These are phyloP conservation scores for Dendronephthya gigantea DNA, from an alignment of 64 coral and sea anemone genomes.

Conservation along the genomic window DNA sequence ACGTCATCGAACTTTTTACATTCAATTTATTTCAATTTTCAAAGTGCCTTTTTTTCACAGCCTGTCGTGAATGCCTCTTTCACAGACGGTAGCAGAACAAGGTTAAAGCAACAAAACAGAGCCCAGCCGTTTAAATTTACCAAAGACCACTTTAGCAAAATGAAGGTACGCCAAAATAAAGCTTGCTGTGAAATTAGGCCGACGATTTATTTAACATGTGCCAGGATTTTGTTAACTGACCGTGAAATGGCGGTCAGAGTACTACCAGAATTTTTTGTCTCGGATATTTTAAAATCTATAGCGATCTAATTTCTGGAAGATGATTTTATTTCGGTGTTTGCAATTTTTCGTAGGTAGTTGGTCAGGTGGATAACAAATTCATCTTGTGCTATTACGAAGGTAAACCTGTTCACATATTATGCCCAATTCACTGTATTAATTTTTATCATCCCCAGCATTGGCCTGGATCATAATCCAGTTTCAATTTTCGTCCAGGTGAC, in stretches of 20 bases:
- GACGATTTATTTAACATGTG: too few species aligned
- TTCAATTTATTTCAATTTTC: not conserved
- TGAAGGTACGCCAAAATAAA: conserved; percentile 19
- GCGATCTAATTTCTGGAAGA: too few species aligned
- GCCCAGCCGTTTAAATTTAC: conserved; percentile 67
- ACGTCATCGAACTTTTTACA: not conserved
- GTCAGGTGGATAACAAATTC: conserved; percentile 86
- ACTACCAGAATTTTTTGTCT: too few species aligned
- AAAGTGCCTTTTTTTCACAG: not conserved
- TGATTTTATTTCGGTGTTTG: too few species aligned
- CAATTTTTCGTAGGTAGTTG: conserved; percentile 67
- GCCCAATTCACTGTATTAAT: not conserved
- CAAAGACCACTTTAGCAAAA: conserved; percentile 42
- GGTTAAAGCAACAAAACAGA: not conserved
- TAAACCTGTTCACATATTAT: not conserved
- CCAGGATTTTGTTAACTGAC: too few species aligned
- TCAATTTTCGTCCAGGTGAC: not conserved
- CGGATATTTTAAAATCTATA: too few species aligned
- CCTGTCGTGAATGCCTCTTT: not conserved
- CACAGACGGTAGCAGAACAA: not conserved
- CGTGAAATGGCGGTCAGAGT: too few species aligned
- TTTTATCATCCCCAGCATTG: too few species aligned
- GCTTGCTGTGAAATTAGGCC: not conserved
- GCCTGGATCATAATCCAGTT: too few species aligned
- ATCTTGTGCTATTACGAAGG: conserved; percentile 45